phyloP scores from a whole-genome alignment of 2,113 vertebrate species.

The Tragulus kanchil region DNA sequence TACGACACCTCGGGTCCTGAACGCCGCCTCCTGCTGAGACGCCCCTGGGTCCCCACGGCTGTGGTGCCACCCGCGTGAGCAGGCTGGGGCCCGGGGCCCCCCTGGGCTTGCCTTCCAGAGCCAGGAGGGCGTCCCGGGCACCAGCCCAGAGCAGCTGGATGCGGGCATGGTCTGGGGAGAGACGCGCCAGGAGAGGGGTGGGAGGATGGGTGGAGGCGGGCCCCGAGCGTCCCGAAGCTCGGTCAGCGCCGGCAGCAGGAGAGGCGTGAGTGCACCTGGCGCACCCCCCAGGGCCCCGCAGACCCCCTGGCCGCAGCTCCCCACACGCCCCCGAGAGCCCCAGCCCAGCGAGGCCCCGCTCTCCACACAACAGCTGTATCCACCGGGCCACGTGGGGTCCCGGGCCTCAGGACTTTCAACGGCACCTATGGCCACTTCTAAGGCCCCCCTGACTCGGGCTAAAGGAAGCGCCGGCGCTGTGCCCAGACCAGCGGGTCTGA shows the following conservation, averaged over 20 bases:
- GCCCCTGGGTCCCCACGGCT: accelerated
- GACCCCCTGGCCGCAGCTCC: accelerated
- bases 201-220: neutral
- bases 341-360: neutral
- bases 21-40: accelerated
- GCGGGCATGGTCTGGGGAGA: accelerated
- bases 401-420: accelerated
- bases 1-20: neutral
- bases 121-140: neutral
- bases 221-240: neutral
- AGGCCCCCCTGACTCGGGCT: neutral
- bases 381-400: accelerated
- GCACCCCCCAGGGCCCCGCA: neutral
- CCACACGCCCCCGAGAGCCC: neutral
- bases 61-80: neutral
- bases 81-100: neutral
- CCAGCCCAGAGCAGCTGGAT: neutral
- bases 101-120: accelerated
- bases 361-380: no score
- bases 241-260: accelerated
- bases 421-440: neutral
- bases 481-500: neutral
- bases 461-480: accelerated
- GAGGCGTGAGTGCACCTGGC: accelerated
- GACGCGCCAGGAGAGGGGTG: neutral